These are phyloP conservation scores for Griposia aprilina DNA, from an alignment of 2,888 invertebrate genomes.

Conservation along the genomic window DNA sequence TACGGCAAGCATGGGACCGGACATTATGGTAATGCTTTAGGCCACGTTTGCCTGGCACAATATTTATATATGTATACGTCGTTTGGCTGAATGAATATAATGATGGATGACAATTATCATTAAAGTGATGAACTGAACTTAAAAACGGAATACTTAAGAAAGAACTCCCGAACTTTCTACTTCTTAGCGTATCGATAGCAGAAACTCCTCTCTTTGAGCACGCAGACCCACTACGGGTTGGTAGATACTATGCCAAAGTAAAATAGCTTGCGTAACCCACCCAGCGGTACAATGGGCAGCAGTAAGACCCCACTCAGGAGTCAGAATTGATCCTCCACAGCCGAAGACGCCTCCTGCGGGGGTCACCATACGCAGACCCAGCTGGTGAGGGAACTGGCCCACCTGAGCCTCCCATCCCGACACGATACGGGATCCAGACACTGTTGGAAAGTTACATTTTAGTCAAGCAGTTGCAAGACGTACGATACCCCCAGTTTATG, in stretches of 20 bases:
- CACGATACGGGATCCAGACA: conserved; percentile 65
- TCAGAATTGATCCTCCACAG: conserved; percentile 81
- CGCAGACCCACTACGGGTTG: background rate
- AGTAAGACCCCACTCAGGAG: conserved; percentile 79
- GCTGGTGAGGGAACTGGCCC: conserved; percentile 82
- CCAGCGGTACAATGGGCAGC: conserved; percentile 71
- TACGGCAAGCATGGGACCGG: background rate
- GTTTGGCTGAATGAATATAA: background rate
- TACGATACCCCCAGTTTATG: background rate
- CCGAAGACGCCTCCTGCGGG: conserved; percentile 71
- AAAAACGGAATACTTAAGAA: no score
- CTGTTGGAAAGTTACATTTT: background rate
- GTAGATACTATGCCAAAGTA: background rate
- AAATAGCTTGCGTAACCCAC: conserved; percentile 63
- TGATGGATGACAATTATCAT: background rate
- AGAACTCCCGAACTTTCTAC: background rate
- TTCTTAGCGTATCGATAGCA: background rate
- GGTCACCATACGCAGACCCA: conserved; percentile 80
- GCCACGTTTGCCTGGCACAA: background rate
- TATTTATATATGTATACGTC: background rate
- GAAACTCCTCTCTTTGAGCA: background rate
- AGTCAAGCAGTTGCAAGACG: background rate
- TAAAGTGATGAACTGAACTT: no score
- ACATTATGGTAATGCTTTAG: background rate
- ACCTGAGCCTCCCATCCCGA: conserved; percentile 82